Evolutionary conservation across 1,140 invertebrate species (phyloP), one percentile per base, ranked within the genome.

Genomic region (Cydia pomonella): DNA sequence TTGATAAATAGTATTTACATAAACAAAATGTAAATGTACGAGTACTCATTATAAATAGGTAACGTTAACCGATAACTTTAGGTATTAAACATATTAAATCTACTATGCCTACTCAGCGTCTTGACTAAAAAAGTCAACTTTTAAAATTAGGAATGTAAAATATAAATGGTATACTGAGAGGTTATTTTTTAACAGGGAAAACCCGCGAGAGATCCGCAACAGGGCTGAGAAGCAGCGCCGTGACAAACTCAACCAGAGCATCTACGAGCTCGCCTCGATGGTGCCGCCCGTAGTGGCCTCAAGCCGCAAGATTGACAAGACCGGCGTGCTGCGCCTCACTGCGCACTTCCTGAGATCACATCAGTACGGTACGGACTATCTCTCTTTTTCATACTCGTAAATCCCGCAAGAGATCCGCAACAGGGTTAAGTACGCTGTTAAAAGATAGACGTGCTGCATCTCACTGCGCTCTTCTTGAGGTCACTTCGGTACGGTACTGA

Each of bases 231-330:
- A 98, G 88, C 95, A 97, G 87, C 94, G 98, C 9, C 94, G 98
- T 0, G 97, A 98, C 86, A 98, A 97, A 84, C 94, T 98, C 72
- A 98, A 98, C 89, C 95, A 95, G 21, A 97, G 96, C 79, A 98
- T 99, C 76, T 95, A 95, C 9, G 95, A 97, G 84, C 93, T 99
- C 82, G 96, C 97, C 0, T 93, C 94, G 10, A 94, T 98, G 79
- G 96, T 99, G 33, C 97, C 97, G 0, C 95, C 97, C 81, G 96
- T 98, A 44, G 95, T 96, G 10, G 95, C 95, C 82, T 96, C 97
- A 76, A 94, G 96, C 0, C 96, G 97, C 79, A 95, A 96, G 79
- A 94, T 98, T 80, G 97, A 99, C 93, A 99, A 99, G 91, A 98
- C 97, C 12, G 97, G 97, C 21, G 95, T 98, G 3, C 93, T 99